Percentiles rank a stretch among this genome's conserved stretches.
phyloP scores from a whole-genome alignment of 2,113 vertebrate species.

The Sinocyclocheilus anophthalmus region DNA sequence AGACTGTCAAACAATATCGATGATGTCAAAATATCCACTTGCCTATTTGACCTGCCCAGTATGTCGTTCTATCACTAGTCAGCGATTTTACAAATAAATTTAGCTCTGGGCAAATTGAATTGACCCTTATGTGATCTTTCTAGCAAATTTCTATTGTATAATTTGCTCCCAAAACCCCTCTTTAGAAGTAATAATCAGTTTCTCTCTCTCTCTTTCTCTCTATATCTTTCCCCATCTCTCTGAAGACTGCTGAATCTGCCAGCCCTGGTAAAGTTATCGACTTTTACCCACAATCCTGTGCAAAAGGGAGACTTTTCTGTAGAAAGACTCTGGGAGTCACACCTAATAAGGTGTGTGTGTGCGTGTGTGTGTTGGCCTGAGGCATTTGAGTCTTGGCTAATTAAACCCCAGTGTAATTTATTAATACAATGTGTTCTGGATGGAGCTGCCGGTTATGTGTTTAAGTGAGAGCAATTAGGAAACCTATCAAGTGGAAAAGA shows the following conservation, averaged over 20 bases:
- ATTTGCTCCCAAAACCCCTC: slow-evolving; percentile 5
- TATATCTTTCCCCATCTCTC: neutral
- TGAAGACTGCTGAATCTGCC: neutral
- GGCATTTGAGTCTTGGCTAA: slow-evolving; percentile 40
- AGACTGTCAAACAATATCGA: neutral
- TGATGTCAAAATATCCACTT: slow-evolving; percentile 8
- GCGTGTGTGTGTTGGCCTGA: slow-evolving; percentile 18
- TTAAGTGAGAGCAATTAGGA: slow-evolving; percentile 51
- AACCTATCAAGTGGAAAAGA: slow-evolving; percentile 45
- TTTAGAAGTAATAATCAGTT: neutral
- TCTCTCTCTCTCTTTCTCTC: neutral
- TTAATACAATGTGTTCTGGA: slow-evolving; percentile 46
- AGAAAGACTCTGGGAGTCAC: neutral
- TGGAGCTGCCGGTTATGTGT: slow-evolving; percentile 31
- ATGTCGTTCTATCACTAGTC: neutral
- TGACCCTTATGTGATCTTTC: neutral
- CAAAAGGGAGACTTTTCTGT: slow-evolving; percentile 2
- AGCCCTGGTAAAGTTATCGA: slow-evolving; percentile 17
- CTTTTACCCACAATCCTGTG: slow-evolving; percentile 14
- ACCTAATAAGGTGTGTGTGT: slow-evolving; percentile 41
- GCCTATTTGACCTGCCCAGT: neutral
- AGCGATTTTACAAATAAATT: neutral
- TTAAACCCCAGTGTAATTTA: slow-evolving; percentile 50
- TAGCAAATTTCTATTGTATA: slow-evolving; percentile 10
- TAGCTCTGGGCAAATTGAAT: slow-evolving; percentile 3